Evolutionary conservation across 2,113 vertebrate genomes (phyloP), one percentile per base, ranked within the genome.

Genomic region (Callipepla californica): DNA sequence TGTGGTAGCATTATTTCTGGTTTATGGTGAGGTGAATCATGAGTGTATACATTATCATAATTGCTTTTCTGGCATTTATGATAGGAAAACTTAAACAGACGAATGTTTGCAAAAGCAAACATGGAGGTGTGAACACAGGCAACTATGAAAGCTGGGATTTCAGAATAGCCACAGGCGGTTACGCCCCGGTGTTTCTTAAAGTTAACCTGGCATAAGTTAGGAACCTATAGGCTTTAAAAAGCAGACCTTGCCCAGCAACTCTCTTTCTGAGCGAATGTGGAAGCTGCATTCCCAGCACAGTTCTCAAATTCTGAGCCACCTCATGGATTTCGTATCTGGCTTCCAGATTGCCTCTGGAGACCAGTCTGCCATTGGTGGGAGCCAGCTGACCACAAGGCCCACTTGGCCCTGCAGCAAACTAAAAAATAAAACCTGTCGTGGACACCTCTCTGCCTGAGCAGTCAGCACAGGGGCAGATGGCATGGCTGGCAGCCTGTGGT

Each of bases 261-360:
- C 21, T 74, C 10, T 53, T 65, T 32, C 53, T 76, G 9, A 8
- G 55, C 44, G 19, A 76, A 73, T 22, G 48, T 58, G 61, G 76
- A 90, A 78, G 47, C 7, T 0, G 3, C 32, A 32, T 38, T 80
- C 87, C 32, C 30, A 85, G 59, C 65, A n/a, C 5, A 90, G 47
- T 30, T 90, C 47, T 61, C 34, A 36, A 59, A 93, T 77, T 83
- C 68, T 77, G 85, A 94, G 79, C 32, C 40, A 76, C 82, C 63
- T 77, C 13, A 1, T 26, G 34, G 89, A 82, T 85, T 95, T 91
- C 5, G 44, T 88, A 95, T 80, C 90, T 93, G 92, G 85, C 80
- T 93, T 78, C 90, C 90, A 95, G 92, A 89, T 90, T 89, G 75
- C 75, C 28, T 68, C 63, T 74, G 55, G 36, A 30, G 51, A 63